Conservation (phyloP, 2,113 vertebrate genomes). For the Galemys pyrenaicus region DNA sequence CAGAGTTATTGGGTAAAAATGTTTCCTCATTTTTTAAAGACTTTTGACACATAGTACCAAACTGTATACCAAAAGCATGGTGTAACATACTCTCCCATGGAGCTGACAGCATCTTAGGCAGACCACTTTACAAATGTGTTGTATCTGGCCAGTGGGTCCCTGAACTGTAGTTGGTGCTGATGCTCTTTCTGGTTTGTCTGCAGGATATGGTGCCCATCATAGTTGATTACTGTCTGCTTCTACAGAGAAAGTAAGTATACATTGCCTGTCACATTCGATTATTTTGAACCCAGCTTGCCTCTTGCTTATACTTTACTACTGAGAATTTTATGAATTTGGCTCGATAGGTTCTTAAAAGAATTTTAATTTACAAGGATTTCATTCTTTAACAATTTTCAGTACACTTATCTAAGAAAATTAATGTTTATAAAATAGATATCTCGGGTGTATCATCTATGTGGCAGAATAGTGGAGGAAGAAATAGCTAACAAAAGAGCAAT, state of each 20-base stretch:
- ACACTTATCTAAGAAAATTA: slow-evolving; percentile 32
- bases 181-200: slow-evolving; percentile 59
- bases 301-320: slow-evolving; percentile 10
- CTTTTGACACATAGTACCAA: neutral
- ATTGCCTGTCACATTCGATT: neutral
- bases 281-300: neutral
- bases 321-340: slow-evolving; percentile 33
- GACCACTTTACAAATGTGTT: neutral
- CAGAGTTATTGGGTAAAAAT: slow-evolving; percentile 18
- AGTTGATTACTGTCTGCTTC: slow-evolving; percentile 95
- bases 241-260: slow-evolving; percentile 92
- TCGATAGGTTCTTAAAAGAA: neutral
- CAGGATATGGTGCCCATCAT: slow-evolving; percentile 95
- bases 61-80: neutral
- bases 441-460: neutral
- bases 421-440: neutral
- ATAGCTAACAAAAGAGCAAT: neutral
- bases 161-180: slow-evolving; percentile 21
- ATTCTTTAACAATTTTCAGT: slow-evolving; percentile 9
- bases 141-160: neutral
- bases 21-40: slow-evolving; percentile 12
- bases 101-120: neutral
- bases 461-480: neutral
- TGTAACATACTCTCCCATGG: neutral
- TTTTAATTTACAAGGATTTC: slow-evolving; percentile 38